Percentiles rank a stretch among this genome's conserved stretches.
Evolutionary conservation across 2,797 vertebrate genomes (phyloP).

Genomic region (Gymnoscopelus braueri): DNA sequence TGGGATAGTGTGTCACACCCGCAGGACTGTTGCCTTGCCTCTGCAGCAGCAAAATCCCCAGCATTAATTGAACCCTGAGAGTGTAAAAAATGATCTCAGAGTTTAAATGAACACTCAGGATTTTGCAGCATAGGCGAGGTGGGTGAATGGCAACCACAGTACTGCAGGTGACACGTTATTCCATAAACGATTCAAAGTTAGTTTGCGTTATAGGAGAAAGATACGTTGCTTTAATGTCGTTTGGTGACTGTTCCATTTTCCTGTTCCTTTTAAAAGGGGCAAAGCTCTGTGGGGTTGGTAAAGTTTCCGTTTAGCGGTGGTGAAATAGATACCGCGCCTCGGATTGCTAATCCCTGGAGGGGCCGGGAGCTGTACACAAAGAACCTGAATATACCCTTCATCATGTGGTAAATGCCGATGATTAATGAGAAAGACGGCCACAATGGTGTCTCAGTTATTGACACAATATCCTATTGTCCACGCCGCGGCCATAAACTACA

Average conservation of each 20-base stretch:
- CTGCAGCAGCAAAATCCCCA: too few relatives aligned
- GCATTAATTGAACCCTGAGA: not conserved
- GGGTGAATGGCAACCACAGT: conserved; percentile 9
- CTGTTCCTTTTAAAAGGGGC: conserved; percentile 28
- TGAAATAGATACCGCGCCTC: conserved; percentile 55
- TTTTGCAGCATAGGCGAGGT: not conserved
- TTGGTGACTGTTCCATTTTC: conserved; percentile 14
- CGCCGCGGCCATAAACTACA: not conserved
- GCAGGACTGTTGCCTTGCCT: too few relatives aligned
- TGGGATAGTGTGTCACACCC: too few relatives aligned
- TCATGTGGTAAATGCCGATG: conserved; percentile 28
- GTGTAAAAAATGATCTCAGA: conserved; percentile 1
- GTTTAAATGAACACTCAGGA: not conserved
- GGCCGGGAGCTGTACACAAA: conserved; percentile 22
- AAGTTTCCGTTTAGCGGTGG: conserved; percentile 9
- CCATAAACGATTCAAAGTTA: conserved; percentile 28
- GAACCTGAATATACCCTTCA: conserved; percentile 29
- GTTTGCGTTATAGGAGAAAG: conserved; percentile 1
- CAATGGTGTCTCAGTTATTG: conserved; percentile 8
- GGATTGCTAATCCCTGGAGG: conserved; percentile 36
- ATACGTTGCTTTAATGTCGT: conserved; percentile 10
- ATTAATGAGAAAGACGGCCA: conserved; percentile 7
- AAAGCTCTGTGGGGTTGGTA: conserved; percentile 41
- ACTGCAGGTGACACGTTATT: conserved; percentile 37
- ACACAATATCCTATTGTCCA: conserved; percentile 8